phyloP scores from a whole-genome alignment of 2,113 vertebrate species.

The Corythaeola cristata region DNA sequence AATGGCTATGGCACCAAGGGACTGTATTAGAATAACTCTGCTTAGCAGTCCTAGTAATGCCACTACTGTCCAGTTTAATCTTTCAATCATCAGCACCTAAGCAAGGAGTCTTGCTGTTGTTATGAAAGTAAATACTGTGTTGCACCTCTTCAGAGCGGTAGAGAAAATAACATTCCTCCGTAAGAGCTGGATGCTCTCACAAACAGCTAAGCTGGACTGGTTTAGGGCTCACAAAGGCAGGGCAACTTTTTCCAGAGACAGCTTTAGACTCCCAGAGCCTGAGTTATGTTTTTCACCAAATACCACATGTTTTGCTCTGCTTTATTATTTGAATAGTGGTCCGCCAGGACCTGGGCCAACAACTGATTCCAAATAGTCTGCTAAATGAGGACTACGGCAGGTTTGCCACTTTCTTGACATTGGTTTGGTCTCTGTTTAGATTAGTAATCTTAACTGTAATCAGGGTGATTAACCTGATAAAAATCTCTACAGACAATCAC shows the following conservation, averaged over 20 bases:
- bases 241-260: background rate
- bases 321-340: background rate
- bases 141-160: background rate
- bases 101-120: background rate
- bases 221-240: background rate
- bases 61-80: background rate
- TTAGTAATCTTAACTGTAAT: background rate
- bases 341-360: background rate
- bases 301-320: background rate
- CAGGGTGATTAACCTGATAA: background rate
- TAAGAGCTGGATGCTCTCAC: background rate
- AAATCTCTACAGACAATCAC: background rate
- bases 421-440: background rate
- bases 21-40: background rate
- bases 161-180: rapidly evolving
- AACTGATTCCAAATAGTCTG: background rate
- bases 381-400: background rate
- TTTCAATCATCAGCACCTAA: background rate
- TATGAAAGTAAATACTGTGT: background rate
- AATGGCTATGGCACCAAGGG: background rate
- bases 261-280: background rate
- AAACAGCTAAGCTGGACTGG: background rate
- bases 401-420: background rate
- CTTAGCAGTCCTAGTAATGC: background rate
- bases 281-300: background rate